phyloP scores from a whole-genome alignment of 30 jellyfish, hydroid and myxozoan genomes.

The Cassiopea andromeda region DNA sequence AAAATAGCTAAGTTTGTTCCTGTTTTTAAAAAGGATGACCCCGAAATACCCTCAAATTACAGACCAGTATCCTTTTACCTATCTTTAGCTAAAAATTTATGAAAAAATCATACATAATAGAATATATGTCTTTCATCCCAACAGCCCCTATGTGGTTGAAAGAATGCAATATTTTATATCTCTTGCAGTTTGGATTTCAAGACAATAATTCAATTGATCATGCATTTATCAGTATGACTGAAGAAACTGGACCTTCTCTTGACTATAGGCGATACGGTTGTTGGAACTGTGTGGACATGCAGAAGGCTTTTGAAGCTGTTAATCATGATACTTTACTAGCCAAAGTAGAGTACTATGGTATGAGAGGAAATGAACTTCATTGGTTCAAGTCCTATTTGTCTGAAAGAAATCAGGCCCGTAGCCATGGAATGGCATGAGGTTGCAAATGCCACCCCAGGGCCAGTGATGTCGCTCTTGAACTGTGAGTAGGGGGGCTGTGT shows the following conservation, averaged over 20 bases:
- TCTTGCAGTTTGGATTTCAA: conserved; percentile 70
- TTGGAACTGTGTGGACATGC: conserved; percentile 53
- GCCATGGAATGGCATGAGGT: no score
- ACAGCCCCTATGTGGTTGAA: no score
- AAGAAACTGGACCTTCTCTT: conserved; percentile 52
- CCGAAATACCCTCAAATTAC: conserved; percentile 48
- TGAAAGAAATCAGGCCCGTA: conserved; percentile 64
- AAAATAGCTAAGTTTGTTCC: conserved; percentile 67
- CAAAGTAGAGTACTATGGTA: conserved; percentile 63
- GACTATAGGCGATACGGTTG: conserved; percentile 53
- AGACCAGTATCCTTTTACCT: conserved; percentile 53
- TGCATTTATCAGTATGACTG: conserved; percentile 68
- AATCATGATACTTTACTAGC: conserved; percentile 50
- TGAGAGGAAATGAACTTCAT: conserved; percentile 46
- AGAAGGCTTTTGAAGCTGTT: conserved; percentile 63
- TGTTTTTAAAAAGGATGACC: conserved; percentile 64
- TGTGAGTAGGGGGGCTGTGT: no score
- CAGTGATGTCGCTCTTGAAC: no score
- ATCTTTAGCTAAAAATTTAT: conserved; percentile 58
- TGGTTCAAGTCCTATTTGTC: conserved; percentile 67
- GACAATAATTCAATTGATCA: conserved; percentile 52
- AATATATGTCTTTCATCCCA: background rate
- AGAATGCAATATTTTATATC: conserved; percentile 20
- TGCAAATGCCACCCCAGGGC: no score
- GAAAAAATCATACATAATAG: conserved; percentile 54